A percentile compares a stretch with the other conserved stretches of the same genome.
Evolutionary conservation across 1,140 invertebrate genomes (phyloP).

Genomic region (Pentalonia nigronervosa): DNA sequence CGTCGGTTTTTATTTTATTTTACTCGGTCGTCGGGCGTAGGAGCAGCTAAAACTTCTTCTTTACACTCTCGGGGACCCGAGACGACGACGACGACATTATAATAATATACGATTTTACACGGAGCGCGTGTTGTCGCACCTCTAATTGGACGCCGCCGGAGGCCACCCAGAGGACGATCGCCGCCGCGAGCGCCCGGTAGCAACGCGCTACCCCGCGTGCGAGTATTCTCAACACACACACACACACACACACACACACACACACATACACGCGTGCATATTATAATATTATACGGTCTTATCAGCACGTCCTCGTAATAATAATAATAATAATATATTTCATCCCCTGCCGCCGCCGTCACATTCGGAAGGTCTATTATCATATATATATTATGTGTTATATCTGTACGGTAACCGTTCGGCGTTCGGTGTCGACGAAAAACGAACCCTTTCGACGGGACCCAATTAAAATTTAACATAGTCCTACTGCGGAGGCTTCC

Average conservation of each 20-base stretch:
- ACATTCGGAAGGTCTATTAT: not conserved
- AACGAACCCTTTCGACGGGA: conserved; percentile 18
- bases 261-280: no score
- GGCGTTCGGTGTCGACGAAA: not conserved
- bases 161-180: conserved; percentile 49
- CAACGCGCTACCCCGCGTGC: not conserved
- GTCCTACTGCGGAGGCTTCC: not conserved
- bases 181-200: conserved; percentile 43
- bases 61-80: not conserved
- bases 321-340: conserved; percentile 39
- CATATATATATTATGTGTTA: not conserved
- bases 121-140: conserved; percentile 51
- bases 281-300: conserved; percentile 3
- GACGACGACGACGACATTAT: conserved; percentile 26
- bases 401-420: not conserved
- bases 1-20: not conserved
- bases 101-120: conserved; percentile 49
- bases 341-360: not conserved
- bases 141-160: conserved; percentile 53
- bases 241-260: no score
- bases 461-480: conserved; percentile 38
- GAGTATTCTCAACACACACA: not conserved
- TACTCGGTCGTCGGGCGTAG: not conserved
- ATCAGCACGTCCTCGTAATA: conserved; percentile 15
- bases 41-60: conserved; percentile 7